Evolutionary conservation across 2,797 vertebrate species (phyloP).

Genomic region (Todus mexicanus): DNA sequence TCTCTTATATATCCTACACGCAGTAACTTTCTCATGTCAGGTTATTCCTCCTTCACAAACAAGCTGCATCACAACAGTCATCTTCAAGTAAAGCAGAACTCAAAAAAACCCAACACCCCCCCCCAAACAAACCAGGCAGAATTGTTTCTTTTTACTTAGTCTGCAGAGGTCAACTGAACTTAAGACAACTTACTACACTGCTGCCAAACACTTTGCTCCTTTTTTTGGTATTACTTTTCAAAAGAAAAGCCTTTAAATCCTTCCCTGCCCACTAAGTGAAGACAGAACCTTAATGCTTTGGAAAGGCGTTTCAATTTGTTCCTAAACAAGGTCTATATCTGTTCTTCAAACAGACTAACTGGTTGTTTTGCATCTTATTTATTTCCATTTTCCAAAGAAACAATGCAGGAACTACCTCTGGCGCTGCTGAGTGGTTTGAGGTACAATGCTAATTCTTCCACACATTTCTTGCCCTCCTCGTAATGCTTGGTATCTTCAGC

Average conservation of each 20-base stretch:
- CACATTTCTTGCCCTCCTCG: constrained; percentile 95
- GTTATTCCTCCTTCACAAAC: background rate
- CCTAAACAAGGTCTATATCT: background rate
- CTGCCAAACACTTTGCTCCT: background rate
- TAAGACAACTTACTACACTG: background rate
- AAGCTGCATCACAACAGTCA: background rate
- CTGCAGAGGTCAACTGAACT: background rate
- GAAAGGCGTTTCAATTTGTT: background rate
- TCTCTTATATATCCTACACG: background rate
- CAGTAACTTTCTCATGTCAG: background rate
- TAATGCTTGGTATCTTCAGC: constrained; percentile 97
- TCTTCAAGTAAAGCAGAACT: background rate
- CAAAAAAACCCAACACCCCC: background rate
- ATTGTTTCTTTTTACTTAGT: background rate
- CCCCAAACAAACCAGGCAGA: too few relatives aligned
- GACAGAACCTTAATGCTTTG: background rate
- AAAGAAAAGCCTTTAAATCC: background rate
- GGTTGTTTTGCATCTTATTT: background rate
- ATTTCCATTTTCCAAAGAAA: background rate
- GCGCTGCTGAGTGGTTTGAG: constrained; percentile 99
- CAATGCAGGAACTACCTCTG: constrained; percentile 79
- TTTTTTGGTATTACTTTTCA: background rate
- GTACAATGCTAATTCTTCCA: constrained; percentile 97
- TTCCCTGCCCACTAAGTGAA: background rate
- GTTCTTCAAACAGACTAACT: background rate